These are phyloP conservation scores for Bambusicola thoracicus DNA, from an alignment of 2,113 vertebrate genomes.

Conservation along the genomic window DNA sequence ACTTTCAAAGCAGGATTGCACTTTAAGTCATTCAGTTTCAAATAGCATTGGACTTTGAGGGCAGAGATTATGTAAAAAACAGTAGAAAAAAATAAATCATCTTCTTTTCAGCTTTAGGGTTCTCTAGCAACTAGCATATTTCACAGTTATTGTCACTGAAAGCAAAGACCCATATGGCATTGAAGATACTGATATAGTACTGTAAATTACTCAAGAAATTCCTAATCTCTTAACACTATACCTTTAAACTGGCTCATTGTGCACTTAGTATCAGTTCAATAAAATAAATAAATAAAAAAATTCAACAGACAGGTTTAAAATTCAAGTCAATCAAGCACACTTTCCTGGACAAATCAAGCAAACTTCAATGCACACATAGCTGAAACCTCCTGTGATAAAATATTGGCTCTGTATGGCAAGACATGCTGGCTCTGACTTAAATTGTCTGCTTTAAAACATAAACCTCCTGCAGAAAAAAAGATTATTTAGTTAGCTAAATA, in stretches of 20 bases:
- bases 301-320: slow-evolving; percentile 30
- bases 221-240: neutral
- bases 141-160: slow-evolving; percentile 6
- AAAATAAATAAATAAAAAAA: neutral
- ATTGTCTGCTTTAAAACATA: slow-evolving; percentile 39
- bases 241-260: slow-evolving; percentile 22
- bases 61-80: neutral
- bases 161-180: neutral
- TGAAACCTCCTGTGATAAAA: slow-evolving; percentile 51
- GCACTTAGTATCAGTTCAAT: slow-evolving; percentile 7
- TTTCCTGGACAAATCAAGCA: slow-evolving; percentile 39
- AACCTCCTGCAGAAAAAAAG: slow-evolving; percentile 15
- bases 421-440: slow-evolving; percentile 31
- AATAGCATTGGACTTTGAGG: neutral
- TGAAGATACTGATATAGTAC: slow-evolving; percentile 8
- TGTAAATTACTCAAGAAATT: neutral
- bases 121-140: neutral
- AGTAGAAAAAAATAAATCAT: neutral
- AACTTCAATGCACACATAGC: slow-evolving; percentile 2
- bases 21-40: neutral
- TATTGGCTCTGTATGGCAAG: neutral
- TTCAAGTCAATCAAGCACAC: slow-evolving; percentile 24
- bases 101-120: neutral
- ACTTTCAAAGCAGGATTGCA: neutral
- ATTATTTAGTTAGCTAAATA: slow-evolving; percentile 68